Evolutionary conservation across 2,888 invertebrate genomes (phyloP), one percentile per base, ranked within the genome.

Genomic region (Callimorpha dominula): DNA sequence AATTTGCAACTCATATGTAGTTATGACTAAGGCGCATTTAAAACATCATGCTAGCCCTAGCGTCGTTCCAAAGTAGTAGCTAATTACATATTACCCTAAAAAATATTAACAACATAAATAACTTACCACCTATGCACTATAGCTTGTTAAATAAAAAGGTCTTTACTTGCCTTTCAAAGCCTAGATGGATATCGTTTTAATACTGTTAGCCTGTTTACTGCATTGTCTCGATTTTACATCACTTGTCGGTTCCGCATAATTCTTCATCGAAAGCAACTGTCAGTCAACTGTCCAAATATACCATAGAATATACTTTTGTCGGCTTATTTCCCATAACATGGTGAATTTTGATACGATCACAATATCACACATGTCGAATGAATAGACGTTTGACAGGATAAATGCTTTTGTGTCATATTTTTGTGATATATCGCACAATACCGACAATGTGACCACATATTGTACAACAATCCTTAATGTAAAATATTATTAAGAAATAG

Each of bases 231-330:
- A 85, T 81, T 87, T 87, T 84, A 78, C 84, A 89, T 85, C 90
- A 88, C 86, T 89, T 87, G 90, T 92, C 89, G 81, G 93, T 90
- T 92, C 90, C 92, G 88, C 89, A 85, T 91, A 90, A 92, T 92
- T 89, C 88, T 88, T 87, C 88, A 93, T 90, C 93, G 94, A 94
- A 94, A 94, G 91, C 87, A 90, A 89, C 90, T 93, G 95, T 95
- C 95, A 94, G 90, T 95, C 95, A 95, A 92, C 90, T 88, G 95
- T 95, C 95, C 93, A 90, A 94, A 93, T 86, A 92, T 89, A 85
- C 87, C 87, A 86, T 87, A 86, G 83, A 80, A 81, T 74, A 79
- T 85, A 88, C 89, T 88, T 91, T 90, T 85, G 87, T 76, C 90
- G 89, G 86, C 83, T 89, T 90, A 91, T 92, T 92, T 93, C 86